A percentile compares a stretch with the other conserved stretches of the same genome.
These are phyloP conservation scores for Zootoca vivipara DNA, from an alignment of 2,113 vertebrate genomes.

Conservation along the genomic window DNA sequence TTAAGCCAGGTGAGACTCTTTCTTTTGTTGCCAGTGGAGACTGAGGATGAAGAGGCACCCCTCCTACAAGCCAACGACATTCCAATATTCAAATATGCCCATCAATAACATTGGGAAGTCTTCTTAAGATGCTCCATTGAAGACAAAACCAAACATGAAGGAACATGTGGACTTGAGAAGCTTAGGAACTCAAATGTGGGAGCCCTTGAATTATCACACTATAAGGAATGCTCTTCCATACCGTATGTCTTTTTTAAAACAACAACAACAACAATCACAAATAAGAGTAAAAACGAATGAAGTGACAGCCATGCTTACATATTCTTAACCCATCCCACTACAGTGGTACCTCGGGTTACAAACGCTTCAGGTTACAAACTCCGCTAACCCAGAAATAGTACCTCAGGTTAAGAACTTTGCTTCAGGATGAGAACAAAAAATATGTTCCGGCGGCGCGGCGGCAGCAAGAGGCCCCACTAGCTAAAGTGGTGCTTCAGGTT, in stretches of 20 bases:
- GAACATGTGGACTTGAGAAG: not conserved
- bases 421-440: too few species aligned
- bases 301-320: not conserved
- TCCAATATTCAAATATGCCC: slow-evolving; percentile 22
- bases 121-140: not conserved
- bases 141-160: not conserved
- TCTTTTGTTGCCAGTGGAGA: slow-evolving; percentile 91
- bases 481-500: too few species aligned
- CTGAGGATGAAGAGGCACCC: slow-evolving; percentile 86
- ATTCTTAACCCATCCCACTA: not conserved
- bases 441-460: too few species aligned
- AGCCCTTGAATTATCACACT: not conserved
- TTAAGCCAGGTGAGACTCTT: slow-evolving; percentile 80
- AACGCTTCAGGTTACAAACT: too few species aligned
- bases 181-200: not conserved
- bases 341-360: too few species aligned
- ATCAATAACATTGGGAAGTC: not conserved
- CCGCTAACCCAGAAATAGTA: too few species aligned
- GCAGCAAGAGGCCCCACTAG: too few species aligned
- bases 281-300: not conserved
- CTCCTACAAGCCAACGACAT: slow-evolving; percentile 77
- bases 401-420: too few species aligned
- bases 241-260: not conserved
- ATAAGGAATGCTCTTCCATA: not conserved
- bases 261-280: too few species aligned